Conservation (phyloP, 1,140 invertebrate species). For the Delia radicum region DNA sequence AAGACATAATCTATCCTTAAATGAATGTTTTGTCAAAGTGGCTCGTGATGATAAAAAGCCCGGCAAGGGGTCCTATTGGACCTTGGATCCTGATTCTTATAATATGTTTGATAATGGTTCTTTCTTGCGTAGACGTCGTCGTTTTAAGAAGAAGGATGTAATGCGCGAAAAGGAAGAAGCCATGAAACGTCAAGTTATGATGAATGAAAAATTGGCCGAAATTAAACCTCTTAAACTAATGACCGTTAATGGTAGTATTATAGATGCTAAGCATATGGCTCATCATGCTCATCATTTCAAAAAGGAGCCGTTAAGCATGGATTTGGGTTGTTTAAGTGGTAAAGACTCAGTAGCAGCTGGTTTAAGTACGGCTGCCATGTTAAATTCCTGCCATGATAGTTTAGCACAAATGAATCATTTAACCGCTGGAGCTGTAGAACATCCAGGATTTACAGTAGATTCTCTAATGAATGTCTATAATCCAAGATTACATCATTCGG, state of each 20-base stretch:
- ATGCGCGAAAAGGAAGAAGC: slow-evolving; percentile 85
- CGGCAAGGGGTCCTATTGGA: slow-evolving; percentile 97
- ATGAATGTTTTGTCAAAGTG: slow-evolving; percentile 99
- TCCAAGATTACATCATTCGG: slow-evolving; percentile 53
- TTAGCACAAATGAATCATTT: slow-evolving; percentile 54
- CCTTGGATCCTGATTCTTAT: slow-evolving; percentile 91
- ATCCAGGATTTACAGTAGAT: slow-evolving; percentile 54
- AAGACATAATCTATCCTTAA: slow-evolving; percentile 93
- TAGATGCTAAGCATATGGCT: slow-evolving; percentile 52
- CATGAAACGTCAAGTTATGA: slow-evolving; percentile 68
- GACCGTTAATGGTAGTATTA: slow-evolving; percentile 47
- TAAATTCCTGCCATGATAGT: slow-evolving; percentile 55
- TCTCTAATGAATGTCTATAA: slow-evolving; percentile 56
- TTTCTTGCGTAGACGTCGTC: slow-evolving; percentile 82
- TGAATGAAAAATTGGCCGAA: slow-evolving; percentile 54
- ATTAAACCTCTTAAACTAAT: slow-evolving; percentile 55
- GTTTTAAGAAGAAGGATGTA: slow-evolving; percentile 96
- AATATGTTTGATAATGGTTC: slow-evolving; percentile 99
- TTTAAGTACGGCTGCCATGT: slow-evolving; percentile 37
- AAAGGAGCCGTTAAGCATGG: slow-evolving; percentile 50
- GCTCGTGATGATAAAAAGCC: slow-evolving; percentile 89
- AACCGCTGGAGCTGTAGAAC: slow-evolving; percentile 41
- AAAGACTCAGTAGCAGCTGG: slow-evolving; percentile 46
- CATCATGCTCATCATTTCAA: slow-evolving; percentile 42
- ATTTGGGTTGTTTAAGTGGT: slow-evolving; percentile 47